A percentile compares a stretch with the other conserved stretches of the same genome.
Evolutionary conservation across 1,140 invertebrate genomes (phyloP).

Genomic region (Archivesica marissinica): DNA sequence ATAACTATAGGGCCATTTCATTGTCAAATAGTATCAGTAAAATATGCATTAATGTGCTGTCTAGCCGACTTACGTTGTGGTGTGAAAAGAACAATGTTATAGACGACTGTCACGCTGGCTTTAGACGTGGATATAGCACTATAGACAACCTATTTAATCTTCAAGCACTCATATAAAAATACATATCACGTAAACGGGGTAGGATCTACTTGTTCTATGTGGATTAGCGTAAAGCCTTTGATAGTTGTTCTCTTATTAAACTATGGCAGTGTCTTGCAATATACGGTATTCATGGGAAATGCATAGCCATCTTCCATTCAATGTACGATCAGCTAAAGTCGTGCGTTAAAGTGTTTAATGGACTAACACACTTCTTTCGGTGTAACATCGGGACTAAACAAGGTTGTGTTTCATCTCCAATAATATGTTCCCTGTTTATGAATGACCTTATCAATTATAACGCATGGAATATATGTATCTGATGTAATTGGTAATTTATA

Average conservation of each 20-base stretch:
- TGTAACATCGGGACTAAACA: conserved; percentile 36
- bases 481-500: neutral
- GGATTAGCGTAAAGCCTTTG: conserved; percentile 49
- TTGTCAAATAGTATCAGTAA: conserved; percentile 35
- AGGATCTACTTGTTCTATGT: conserved; percentile 33
- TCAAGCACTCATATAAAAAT: conserved; percentile 45
- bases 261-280: conserved; percentile 2
- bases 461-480: conserved; percentile 15
- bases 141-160: conserved; percentile 59
- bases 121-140: conserved; percentile 16
- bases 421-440: conserved; percentile 19
- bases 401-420: conserved; percentile 22
- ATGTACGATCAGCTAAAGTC: conserved; percentile 36
- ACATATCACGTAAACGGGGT: conserved; percentile 22
- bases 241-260: conserved; percentile 2
- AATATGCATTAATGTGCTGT: conserved; percentile 36
- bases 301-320: too few relatives aligned
- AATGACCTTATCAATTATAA: conserved; percentile 1
- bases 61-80: conserved; percentile 9
- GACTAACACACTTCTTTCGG: conserved; percentile 25
- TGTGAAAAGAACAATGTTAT: conserved; percentile 23
- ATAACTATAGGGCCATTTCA: conserved; percentile 55
- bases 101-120: conserved; percentile 47
- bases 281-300: conserved; percentile 21
- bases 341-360: conserved; percentile 26